A percentile compares a stretch with the other conserved stretches of the same genome.
Evolutionary conservation across 2,797 vertebrate species (phyloP).

Genomic region (Natrix natrix): DNA sequence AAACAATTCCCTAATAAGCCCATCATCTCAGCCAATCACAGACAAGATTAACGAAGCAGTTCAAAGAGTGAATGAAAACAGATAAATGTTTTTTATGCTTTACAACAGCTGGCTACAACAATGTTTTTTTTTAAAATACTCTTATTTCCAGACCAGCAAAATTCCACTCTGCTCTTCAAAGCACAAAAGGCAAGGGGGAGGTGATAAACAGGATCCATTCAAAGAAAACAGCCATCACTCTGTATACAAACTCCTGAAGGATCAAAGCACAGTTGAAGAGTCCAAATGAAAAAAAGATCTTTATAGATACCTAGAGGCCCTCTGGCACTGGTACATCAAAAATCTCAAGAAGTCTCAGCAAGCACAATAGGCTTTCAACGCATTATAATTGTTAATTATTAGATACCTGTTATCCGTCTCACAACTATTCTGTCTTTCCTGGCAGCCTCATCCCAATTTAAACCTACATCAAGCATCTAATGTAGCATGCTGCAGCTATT

Average conservation of each 20-base stretch:
- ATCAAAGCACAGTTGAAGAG: not conserved
- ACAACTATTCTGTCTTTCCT: not conserved
- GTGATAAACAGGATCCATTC: conserved; percentile 59
- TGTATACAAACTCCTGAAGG: conserved; percentile 41
- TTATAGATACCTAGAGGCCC: not conserved
- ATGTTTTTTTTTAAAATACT: not conserved
- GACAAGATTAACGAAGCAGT: conserved; percentile 48
- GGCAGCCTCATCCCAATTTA: not conserved
- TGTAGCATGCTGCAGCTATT: not conserved
- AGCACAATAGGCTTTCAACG: not conserved
- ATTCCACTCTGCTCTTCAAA: conserved; percentile 44
- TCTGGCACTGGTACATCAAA: not conserved
- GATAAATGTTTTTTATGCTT: conserved; percentile 48
- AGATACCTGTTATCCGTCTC: not conserved
- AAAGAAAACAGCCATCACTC: conserved; percentile 56
- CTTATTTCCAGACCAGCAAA: conserved; percentile 61
- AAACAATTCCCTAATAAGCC: not conserved
- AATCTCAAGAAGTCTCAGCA: not conserved
- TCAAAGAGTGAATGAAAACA: conserved; percentile 47
- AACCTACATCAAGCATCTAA: not conserved
- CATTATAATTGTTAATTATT: not conserved
- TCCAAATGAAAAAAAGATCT: not conserved
- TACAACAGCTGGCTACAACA: conserved; percentile 43
- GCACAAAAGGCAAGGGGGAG: conserved; percentile 61
- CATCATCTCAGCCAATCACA: not conserved